Evolutionary conservation across 2,888 invertebrate genomes (phyloP), one percentile per base, ranked within the genome.

Genomic region (Stegana nigrithorax): DNA sequence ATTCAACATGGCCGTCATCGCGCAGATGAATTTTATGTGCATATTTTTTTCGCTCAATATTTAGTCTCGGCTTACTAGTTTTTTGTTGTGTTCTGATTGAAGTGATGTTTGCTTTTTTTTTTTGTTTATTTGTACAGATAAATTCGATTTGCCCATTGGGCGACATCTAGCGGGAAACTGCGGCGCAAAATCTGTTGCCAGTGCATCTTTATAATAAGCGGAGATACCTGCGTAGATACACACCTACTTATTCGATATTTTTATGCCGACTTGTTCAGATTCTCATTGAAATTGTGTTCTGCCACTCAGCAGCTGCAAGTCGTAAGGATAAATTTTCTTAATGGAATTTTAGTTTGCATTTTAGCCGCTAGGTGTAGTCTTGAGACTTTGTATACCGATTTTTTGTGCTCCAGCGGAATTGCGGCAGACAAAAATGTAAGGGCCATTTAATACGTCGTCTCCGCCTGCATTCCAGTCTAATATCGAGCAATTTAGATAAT

Each of bases 141-240:
- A 26, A 57, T 57, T 55, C 63, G 21, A 1, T 39, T 39, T 39
- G 2, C 39, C 14, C 2, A 5, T n/a, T 17, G n/a, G n/a, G 14
- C 73, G 82, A 67, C 83, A 73, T 71, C 82, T 82, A 57, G 61
- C 71, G 83, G 75, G 65, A 72, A 70, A 68, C 62, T 68, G 59
- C 29, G 36, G 60, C 59, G 62, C 45, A 39, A 45, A 55, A 8
- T 32, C 27, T 45, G 25, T 51, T 23, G 62, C 60, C 26, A 23
- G 36, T 60, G 47, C 26, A 26, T 25, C 47, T 19, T 27, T 17
- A 55, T 36, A 8, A n/a, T 55, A 4, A 47, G n/a, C 3, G 7
- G 12, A 47, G 25, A n/a, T n/a, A 36, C n/a, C 4, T 12, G n/a
- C n/a, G n/a, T n/a, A n/a, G n/a, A n/a, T n/a, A n/a, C n/a, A n/a